These are phyloP conservation scores for Apotomis betuletana DNA, from an alignment of 2,888 invertebrate species.

Conservation along the genomic window DNA sequence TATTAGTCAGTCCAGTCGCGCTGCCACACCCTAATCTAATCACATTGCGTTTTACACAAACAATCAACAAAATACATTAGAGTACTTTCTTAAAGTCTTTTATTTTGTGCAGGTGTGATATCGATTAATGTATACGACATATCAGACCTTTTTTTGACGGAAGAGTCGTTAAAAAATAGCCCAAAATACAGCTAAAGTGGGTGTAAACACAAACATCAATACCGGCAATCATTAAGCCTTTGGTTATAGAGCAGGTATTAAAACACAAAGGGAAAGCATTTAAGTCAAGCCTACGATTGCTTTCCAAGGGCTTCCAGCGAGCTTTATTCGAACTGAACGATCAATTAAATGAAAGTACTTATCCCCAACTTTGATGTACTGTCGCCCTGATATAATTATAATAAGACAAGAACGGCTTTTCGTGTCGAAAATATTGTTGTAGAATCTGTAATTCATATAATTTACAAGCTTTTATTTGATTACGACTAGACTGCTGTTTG, in stretches of 20 bases:
- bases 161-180: not conserved
- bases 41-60: too few relatives aligned
- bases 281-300: constrained; percentile 30
- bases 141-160: too few relatives aligned
- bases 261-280: constrained; percentile 37
- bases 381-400: constrained; percentile 75
- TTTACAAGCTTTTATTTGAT: too few relatives aligned
- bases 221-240: constrained; percentile 33
- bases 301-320: constrained; percentile 57
- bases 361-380: constrained; percentile 71
- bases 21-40: too few relatives aligned
- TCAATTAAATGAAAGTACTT: constrained; percentile 76
- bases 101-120: too few relatives aligned
- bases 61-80: too few relatives aligned
- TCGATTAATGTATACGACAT: too few relatives aligned
- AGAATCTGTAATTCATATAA: constrained; percentile 1
- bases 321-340: constrained; percentile 64
- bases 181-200: not conserved
- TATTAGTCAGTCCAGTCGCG: too few relatives aligned
- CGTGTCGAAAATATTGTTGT: constrained; percentile 22
- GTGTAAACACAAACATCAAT: constrained; percentile 21
- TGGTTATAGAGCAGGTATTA: constrained; percentile 29
- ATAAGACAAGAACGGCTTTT: constrained; percentile 67
- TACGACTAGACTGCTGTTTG: too few relatives aligned
- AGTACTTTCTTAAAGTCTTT: too few relatives aligned